Evolutionary conservation across 2,888 invertebrate genomes (phyloP).

Genomic region (Drosophila flavopinicola): DNA sequence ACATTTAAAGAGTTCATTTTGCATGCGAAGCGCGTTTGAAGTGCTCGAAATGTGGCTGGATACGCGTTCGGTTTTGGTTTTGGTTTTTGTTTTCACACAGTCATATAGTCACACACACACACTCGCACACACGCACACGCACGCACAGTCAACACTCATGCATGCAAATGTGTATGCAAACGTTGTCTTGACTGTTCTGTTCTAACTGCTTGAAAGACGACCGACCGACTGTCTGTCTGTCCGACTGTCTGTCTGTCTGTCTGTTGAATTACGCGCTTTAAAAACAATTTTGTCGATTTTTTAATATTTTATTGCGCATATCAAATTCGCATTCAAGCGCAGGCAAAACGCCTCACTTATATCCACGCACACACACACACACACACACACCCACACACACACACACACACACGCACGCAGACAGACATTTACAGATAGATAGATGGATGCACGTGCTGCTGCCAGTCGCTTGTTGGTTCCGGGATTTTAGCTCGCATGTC

Average conservation of each 20-base stretch:
- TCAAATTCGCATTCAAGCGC: constrained; percentile 77
- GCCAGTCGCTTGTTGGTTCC: constrained; percentile 71
- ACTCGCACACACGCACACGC: constrained; percentile 17
- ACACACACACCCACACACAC: constrained; percentile 2
- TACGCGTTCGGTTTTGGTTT: constrained; percentile 47
- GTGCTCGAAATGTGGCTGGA: constrained; percentile 47
- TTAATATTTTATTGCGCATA: constrained; percentile 79
- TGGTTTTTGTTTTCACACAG: no score
- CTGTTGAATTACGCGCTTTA: constrained; percentile 73
- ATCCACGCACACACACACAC: no score
- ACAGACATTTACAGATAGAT: constrained; percentile 20
- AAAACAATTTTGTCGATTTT: constrained; percentile 76
- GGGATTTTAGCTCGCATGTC: constrained; percentile 63
- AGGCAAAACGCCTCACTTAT: constrained; percentile 59
- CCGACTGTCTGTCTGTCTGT: constrained; percentile 8
- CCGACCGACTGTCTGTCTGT: no score
- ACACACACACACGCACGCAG: background rate
- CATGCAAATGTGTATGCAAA: constrained; percentile 18
- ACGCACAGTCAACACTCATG: constrained; percentile 12
- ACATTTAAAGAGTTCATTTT: constrained; percentile 72
- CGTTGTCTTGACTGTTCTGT: constrained; percentile 19
- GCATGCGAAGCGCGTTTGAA: constrained; percentile 65
- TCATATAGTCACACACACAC: constrained; percentile 24
- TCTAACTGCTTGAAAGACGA: constrained; percentile 19
- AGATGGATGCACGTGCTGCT: constrained; percentile 68